Percentiles rank a stretch among this genome's conserved stretches.
phyloP scores from a whole-genome alignment of 2,888 invertebrate species.

The Cheilosia impressa region DNA sequence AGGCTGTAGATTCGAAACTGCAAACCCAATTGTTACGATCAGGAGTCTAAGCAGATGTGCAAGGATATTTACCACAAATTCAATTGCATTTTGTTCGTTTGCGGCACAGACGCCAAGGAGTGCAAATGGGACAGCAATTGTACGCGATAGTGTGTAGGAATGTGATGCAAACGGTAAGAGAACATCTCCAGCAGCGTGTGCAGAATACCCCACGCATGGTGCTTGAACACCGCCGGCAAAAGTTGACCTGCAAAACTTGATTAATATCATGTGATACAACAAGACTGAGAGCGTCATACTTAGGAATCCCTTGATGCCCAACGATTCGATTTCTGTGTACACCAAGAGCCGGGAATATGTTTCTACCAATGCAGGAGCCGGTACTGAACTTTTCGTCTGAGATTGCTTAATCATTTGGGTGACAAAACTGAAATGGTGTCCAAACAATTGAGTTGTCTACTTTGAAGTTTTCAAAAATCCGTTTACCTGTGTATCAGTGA shows the following conservation, averaged over 20 bases:
- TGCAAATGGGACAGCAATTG: slow-evolving; percentile 96
- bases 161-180: slow-evolving; percentile 97
- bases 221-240: slow-evolving; percentile 95
- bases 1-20: slow-evolving; percentile 93
- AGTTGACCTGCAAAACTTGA: slow-evolving; percentile 88
- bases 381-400: slow-evolving; percentile 92
- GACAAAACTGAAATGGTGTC: slow-evolving; percentile 86
- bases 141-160: slow-evolving; percentile 97
- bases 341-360: slow-evolving; percentile 96
- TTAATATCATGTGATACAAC: neutral
- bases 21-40: neutral
- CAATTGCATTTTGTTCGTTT: slow-evolving; percentile 97
- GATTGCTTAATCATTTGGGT: slow-evolving; percentile 96
- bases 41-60: slow-evolving; percentile 93
- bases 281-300: slow-evolving; percentile 84
- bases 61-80: slow-evolving; percentile 89
- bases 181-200: slow-evolving; percentile 98
- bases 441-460: neutral
- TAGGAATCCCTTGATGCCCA: slow-evolving; percentile 98
- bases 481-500: slow-evolving; percentile 87
- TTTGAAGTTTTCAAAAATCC: neutral
- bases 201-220: slow-evolving; percentile 97
- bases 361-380: slow-evolving; percentile 96
- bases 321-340: slow-evolving; percentile 97
- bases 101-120: slow-evolving; percentile 94